These are phyloP conservation scores for Leptopilina clavipes DNA, from an alignment of 1,140 invertebrate genomes.

Conservation along the genomic window DNA sequence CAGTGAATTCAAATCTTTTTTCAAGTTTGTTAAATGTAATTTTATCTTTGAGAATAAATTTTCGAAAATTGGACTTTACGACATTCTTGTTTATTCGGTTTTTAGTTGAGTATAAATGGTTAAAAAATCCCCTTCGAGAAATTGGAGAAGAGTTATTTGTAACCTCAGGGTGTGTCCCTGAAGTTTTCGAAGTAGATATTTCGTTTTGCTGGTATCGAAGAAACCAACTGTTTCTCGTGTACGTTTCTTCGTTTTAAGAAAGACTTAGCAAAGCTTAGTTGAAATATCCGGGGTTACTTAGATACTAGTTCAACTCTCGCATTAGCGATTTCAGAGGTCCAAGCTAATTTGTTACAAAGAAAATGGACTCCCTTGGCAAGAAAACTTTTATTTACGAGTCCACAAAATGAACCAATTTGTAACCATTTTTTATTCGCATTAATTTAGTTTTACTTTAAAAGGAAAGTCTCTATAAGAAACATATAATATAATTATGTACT, in stretches of 20 bases:
- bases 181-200: neutral
- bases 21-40: no score
- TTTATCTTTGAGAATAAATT: no score
- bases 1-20: no score
- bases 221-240: neutral
- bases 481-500: no score
- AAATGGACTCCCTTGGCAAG: neutral
- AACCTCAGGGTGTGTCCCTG: constrained; percentile 8
- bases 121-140: no score
- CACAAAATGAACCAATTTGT: no score
- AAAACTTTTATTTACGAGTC: no score
- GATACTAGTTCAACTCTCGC: neutral
- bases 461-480: no score
- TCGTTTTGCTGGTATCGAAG: constrained; percentile 39
- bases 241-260: neutral
- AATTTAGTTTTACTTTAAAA: no score
- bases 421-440: no score
- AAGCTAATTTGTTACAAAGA: constrained; percentile 27
- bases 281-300: constrained; percentile 39
- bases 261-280: constrained; percentile 45
- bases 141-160: neutral
- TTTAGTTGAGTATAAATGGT: no score
- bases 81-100: neutral
- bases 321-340: constrained; percentile 22
- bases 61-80: no score